A percentile compares a stretch with the other conserved stretches of the same genome.
Evolutionary conservation across 2,113 vertebrate genomes (phyloP).

Genomic region (Siniperca chuatsi): DNA sequence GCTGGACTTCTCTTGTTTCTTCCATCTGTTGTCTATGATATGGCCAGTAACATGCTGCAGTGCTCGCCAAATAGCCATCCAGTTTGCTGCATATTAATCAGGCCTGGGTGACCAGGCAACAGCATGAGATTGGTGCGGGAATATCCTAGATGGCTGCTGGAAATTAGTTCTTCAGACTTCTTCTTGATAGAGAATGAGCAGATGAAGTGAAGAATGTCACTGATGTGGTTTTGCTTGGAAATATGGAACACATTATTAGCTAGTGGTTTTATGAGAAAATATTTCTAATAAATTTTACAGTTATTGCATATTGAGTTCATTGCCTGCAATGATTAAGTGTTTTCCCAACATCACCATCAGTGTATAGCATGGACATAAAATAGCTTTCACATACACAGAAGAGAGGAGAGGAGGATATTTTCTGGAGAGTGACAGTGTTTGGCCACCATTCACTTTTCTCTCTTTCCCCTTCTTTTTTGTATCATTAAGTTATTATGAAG

Average conservation of each 20-base stretch:
- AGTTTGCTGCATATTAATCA: conserved; percentile 53
- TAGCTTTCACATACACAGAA: background rate
- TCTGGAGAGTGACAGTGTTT: background rate
- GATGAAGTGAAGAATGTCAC: conserved; percentile 23
- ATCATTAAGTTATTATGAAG: conserved; percentile 16
- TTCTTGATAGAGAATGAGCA: conserved; percentile 23
- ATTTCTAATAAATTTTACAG: background rate
- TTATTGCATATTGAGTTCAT: background rate
- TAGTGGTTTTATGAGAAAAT: conserved; percentile 3
- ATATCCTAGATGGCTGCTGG: background rate
- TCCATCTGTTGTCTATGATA: conserved; percentile 46
- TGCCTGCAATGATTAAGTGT: conserved; percentile 3
- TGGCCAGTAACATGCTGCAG: conserved; percentile 23
- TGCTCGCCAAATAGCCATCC: conserved; percentile 16
- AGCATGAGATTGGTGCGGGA: conserved; percentile 4
- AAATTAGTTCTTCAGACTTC: conserved; percentile 27
- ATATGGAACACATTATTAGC: background rate
- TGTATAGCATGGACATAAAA: conserved; percentile 4
- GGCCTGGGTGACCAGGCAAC: background rate
- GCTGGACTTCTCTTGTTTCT: conserved; percentile 17
- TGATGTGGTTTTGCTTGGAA: background rate
- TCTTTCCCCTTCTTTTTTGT: background rate
- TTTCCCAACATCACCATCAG: background rate
- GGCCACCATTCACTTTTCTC: background rate
- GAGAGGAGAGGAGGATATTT: background rate